Conservation (phyloP, 2,113 vertebrate species). For the Cyprinodon tularosa region DNA sequence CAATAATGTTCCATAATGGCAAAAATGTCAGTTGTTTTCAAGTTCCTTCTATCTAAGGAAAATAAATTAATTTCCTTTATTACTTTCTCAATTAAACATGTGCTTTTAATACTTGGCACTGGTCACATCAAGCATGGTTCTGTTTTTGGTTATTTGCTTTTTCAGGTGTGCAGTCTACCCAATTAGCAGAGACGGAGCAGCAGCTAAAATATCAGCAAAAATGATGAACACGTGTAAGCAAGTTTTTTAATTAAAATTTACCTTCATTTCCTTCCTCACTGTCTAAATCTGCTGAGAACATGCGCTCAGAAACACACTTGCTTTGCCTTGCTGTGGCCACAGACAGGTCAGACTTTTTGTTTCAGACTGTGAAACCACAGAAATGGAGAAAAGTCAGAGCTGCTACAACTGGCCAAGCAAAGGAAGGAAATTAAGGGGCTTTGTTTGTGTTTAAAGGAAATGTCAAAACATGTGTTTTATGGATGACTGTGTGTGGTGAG, state of each 20-base stretch:
- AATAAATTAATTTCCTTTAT: conserved; percentile 6
- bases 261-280: conserved; percentile 7
- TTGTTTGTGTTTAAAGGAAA: conserved; percentile 65
- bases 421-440: conserved; percentile 71
- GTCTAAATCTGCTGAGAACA: neutral
- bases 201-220: neutral
- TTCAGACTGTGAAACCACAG: conserved; percentile 57
- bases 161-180: neutral
- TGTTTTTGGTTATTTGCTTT: neutral
- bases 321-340: neutral
- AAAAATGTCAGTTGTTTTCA: conserved; percentile 40
- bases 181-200: conserved; percentile 4
- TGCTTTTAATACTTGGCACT: conserved; percentile 10
- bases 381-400: conserved; percentile 48
- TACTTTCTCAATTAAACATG: conserved; percentile 2
- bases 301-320: neutral
- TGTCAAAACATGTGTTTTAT: conserved; percentile 73
- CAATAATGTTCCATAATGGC: conserved; percentile 59
- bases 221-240: conserved; percentile 6
- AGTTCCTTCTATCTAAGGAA: conserved; percentile 6
- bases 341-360: conserved; percentile 48
- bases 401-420: conserved; percentile 55
- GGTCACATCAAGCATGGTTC: conserved; percentile 11
- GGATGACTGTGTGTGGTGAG: conserved; percentile 57
- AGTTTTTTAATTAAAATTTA: conserved; percentile 36